Evolutionary conservation across 1,140 invertebrate genomes (phyloP).

Genomic region (Drosophila hydei): DNA sequence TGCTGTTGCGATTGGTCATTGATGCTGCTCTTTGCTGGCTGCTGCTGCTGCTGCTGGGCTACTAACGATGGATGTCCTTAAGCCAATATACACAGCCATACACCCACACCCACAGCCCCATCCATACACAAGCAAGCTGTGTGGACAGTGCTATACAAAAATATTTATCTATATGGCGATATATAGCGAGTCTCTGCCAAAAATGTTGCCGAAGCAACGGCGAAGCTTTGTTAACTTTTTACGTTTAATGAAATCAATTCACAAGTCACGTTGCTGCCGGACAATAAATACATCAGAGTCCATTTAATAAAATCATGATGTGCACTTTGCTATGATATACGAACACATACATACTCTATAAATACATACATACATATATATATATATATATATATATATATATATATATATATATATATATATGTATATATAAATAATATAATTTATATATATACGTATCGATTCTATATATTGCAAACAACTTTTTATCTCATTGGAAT

Average conservation of each 20-base stretch:
- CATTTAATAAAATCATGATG: conserved; percentile 84
- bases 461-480: conserved; percentile 77
- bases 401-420: conserved; percentile 15
- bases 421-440: no score
- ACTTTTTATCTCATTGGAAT: conserved; percentile 75
- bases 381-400: conserved; percentile 6
- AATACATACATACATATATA: conserved; percentile 23
- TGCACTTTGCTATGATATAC: conserved; percentile 77
- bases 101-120: conserved; percentile 27
- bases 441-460: conserved; percentile 53
- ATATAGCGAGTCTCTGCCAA: conserved; percentile 62
- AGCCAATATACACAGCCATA: conserved; percentile 58
- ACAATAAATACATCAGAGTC: conserved; percentile 84
- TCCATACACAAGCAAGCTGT: conserved; percentile 7
- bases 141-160: conserved; percentile 51
- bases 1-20: conserved; percentile 77
- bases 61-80: conserved; percentile 79
- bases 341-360: conserved; percentile 14
- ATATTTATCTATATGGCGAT: conserved; percentile 73
- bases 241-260: conserved; percentile 84
- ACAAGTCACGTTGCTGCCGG: conserved; percentile 84
- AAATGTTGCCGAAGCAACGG: conserved; percentile 59
- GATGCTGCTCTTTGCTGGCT: conserved; percentile 48
- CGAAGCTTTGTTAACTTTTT: conserved; percentile 79
- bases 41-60: conserved; percentile 36